Conservation (phyloP, 2,113 vertebrate genomes). For the Salminus brasiliensis region DNA sequence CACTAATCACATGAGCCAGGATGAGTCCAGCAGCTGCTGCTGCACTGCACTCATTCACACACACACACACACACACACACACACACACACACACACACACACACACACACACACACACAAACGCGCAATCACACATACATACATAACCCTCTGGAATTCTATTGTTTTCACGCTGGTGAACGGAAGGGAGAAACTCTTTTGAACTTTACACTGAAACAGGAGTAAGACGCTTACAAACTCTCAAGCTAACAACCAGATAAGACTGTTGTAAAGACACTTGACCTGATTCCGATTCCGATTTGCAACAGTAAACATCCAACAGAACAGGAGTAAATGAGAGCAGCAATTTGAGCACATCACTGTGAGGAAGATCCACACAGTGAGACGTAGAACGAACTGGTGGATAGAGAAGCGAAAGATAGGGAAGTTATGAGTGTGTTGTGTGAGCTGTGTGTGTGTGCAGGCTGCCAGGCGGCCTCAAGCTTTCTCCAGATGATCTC, state of each 20-base stretch:
- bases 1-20: constrained; percentile 52
- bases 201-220: not conserved
- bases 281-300: not conserved
- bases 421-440: constrained; percentile 36
- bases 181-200: not conserved
- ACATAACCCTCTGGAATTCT: not conserved
- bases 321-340: not conserved
- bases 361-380: not conserved
- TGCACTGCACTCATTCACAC: constrained; percentile 12
- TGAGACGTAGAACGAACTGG: not conserved
- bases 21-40: constrained; percentile 36
- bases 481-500: constrained; percentile 86
- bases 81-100: constrained; percentile 1
- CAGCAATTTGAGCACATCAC: no score
- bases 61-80: not conserved
- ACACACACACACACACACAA: not conserved
- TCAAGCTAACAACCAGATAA: not conserved
- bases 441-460: constrained; percentile 35
- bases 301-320: not conserved
- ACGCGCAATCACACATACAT: no score
- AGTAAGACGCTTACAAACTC: not conserved
- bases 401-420: not conserved
- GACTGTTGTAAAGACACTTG: not conserved
- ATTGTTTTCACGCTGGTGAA: not conserved
- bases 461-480: constrained; percentile 63